Evolutionary conservation across 2,797 vertebrate genomes (phyloP).

Genomic region (Gambelia wislizenii): DNA sequence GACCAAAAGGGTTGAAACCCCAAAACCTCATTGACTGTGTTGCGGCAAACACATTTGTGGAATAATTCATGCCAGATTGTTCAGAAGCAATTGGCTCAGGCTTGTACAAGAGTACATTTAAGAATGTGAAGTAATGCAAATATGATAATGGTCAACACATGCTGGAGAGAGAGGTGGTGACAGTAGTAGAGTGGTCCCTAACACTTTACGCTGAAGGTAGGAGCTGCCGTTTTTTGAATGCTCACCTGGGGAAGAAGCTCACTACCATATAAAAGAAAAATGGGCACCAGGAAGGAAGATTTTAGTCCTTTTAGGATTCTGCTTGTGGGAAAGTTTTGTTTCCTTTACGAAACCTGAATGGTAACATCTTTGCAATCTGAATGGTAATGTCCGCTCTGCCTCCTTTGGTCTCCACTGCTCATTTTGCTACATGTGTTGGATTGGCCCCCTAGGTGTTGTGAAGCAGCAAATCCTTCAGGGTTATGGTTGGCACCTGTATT

Average conservation of each 20-base stretch:
- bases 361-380: neutral
- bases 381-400: neutral
- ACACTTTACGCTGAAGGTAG: neutral
- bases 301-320: neutral
- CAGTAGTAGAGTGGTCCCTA: neutral
- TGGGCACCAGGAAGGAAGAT: neutral
- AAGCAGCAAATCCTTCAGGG: constrained; percentile 47
- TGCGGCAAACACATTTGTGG: constrained; percentile 54
- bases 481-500: constrained; percentile 64
- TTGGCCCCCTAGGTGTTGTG: neutral
- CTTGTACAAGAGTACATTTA: constrained; percentile 60
- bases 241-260: no score
- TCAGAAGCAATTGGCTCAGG: constrained; percentile 47
- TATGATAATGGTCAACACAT: neutral
- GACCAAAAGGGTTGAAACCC: neutral
- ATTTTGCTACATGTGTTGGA: neutral
- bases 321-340: neutral
- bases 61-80: constrained; percentile 6
- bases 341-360: no score
- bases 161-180: no score
- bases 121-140: constrained; percentile 17
- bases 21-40: neutral
- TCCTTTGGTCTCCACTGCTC: neutral
- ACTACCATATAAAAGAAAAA: neutral
- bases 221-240: neutral